Evolutionary conservation across 2,888 invertebrate genomes (phyloP).

Genomic region (Ochropleura leucogaster): DNA sequence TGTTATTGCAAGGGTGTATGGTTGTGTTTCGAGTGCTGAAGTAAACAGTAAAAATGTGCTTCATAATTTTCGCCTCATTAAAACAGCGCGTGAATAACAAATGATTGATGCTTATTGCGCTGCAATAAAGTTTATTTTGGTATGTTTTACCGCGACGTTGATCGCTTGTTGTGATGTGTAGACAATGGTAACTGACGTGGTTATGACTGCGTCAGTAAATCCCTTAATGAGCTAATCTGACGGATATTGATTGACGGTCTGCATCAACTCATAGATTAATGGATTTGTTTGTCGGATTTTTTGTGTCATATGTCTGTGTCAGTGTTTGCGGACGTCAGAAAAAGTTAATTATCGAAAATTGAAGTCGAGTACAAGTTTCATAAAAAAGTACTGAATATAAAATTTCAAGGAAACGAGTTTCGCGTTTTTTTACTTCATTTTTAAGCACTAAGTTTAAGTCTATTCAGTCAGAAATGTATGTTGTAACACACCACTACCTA

Average conservation of each 20-base stretch:
- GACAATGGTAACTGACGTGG: constrained; percentile 71
- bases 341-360: constrained; percentile 34
- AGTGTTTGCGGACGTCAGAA: constrained; percentile 19
- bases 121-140: constrained; percentile 69
- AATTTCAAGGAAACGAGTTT: constrained; percentile 34
- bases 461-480: too few relatives aligned
- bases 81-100: constrained; percentile 67
- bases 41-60: constrained; percentile 28
- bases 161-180: constrained; percentile 69
- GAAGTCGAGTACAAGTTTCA: neutral
- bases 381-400: constrained; percentile 5
- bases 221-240: constrained; percentile 79
- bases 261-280: constrained; percentile 60
- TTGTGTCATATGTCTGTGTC: constrained; percentile 34
- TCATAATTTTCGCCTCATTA: constrained; percentile 77
- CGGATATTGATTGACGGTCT: constrained; percentile 76
- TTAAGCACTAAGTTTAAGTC: neutral
- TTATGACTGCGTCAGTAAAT: constrained; percentile 74
- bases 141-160: constrained; percentile 61
- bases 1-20: constrained; percentile 21
- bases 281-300: constrained; percentile 56
- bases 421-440: neutral
- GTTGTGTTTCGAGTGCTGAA: constrained; percentile 15
- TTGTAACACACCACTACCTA: too few relatives aligned
- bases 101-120: constrained; percentile 67